phyloP scores from a whole-genome alignment of 2,797 vertebrate species.

The Lophius americanus region DNA sequence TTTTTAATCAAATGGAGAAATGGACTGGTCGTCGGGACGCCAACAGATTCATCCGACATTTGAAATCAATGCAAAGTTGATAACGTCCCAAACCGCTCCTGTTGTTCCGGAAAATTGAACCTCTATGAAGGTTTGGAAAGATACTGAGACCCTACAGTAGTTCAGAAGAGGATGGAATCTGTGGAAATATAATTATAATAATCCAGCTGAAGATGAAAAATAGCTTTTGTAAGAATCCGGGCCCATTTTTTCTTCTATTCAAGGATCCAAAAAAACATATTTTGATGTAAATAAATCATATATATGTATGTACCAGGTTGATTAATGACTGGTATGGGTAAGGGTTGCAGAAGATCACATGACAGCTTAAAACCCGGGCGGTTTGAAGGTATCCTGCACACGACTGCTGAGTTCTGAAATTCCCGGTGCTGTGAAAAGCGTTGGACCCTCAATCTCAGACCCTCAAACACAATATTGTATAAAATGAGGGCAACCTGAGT shows the following conservation, averaged over 20 bases:
- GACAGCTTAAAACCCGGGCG: not conserved
- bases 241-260: too few species aligned
- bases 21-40: not conserved
- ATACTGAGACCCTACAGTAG: too few species aligned
- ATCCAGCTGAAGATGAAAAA: not conserved
- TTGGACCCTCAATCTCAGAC: too few species aligned
- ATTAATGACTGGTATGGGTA: too few species aligned
- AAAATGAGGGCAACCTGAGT: too few species aligned
- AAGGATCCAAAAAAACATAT: too few species aligned
- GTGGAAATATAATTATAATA: not conserved
- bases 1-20: slow-evolving; percentile 3
- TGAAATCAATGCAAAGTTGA: slow-evolving; percentile 40
- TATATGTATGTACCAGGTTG: too few species aligned
- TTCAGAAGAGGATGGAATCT: not conserved
- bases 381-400: too few species aligned
- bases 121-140: slow-evolving; percentile 1
- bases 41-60: slow-evolving; percentile 19
- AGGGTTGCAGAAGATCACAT: not conserved
- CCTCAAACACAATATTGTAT: too few species aligned
- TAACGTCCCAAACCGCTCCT: slow-evolving; percentile 20
- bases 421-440: not conserved
- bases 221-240: not conserved
- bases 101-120: slow-evolving; percentile 17
- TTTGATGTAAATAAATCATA: too few species aligned
- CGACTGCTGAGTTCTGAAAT: not conserved